phyloP scores from a whole-genome alignment of 2,113 vertebrate species.

The Onychorhynchus coronatus region DNA sequence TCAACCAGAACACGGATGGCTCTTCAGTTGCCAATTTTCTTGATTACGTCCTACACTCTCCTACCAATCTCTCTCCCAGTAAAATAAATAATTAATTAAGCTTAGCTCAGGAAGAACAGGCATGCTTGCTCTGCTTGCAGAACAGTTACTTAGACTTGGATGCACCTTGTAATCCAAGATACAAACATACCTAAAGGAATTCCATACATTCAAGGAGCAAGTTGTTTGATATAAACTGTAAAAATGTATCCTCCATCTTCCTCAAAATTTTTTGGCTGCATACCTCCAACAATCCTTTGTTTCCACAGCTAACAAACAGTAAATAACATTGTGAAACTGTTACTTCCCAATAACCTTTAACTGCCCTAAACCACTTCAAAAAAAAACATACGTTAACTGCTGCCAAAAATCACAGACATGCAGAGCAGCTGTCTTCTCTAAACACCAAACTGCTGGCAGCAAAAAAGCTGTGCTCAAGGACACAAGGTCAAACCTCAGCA shows the following conservation, averaged over 20 bases:
- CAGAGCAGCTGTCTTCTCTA: neutral
- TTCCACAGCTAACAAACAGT: neutral
- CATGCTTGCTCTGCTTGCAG: rapidly evolving
- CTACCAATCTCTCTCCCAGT: neutral
- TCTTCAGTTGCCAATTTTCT: neutral
- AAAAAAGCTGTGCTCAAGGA: neutral
- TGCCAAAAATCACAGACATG: neutral
- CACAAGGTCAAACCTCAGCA: constrained; percentile 13
- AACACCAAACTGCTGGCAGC: neutral
- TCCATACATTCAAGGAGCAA: rapidly evolving
- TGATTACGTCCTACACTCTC: rapidly evolving
- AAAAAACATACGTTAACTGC: rapidly evolving
- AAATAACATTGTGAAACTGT: neutral
- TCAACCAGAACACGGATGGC: neutral
- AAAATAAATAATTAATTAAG: neutral
- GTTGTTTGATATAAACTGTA: rapidly evolving
- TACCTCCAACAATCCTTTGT: neutral
- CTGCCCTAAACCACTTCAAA: neutral
- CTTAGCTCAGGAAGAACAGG: neutral
- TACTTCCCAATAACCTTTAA: neutral
- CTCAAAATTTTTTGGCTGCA: too few species aligned
- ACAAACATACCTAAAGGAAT: neutral
- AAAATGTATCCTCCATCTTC: neutral
- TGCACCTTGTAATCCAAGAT: neutral
- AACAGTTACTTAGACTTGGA: neutral